phyloP scores from a whole-genome alignment of 1,140 invertebrate genomes.

The Saccostrea echinata region DNA sequence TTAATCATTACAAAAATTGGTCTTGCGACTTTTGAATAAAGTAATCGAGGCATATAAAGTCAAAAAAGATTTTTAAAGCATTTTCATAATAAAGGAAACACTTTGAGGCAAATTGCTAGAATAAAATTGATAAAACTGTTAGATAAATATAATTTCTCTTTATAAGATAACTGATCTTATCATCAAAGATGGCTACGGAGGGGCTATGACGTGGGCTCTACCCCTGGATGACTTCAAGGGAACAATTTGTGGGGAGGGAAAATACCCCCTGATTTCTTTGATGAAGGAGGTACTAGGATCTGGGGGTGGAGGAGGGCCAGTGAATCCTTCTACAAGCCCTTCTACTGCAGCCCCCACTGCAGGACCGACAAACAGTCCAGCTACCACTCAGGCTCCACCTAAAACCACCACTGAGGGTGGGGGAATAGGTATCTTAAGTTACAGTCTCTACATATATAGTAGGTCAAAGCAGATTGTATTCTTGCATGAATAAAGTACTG shows the following conservation, averaged over 20 bases:
- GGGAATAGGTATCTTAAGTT: not conserved
- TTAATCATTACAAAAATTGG: too few relatives aligned
- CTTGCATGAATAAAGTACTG: too few relatives aligned
- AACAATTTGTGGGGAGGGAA: conserved; percentile 87
- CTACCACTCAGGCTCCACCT: not conserved
- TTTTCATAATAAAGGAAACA: too few relatives aligned
- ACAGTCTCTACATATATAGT: too few relatives aligned
- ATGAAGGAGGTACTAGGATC: conserved; percentile 81
- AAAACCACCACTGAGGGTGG: not conserved
- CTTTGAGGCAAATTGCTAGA: too few relatives aligned
- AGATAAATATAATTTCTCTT: not conserved
- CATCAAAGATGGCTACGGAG: conserved; percentile 92
- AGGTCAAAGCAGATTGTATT: too few relatives aligned
- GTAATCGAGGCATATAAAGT: too few relatives aligned
- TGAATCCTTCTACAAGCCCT: conserved; percentile 13
- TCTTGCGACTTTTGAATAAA: too few relatives aligned
- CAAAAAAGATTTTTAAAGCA: too few relatives aligned
- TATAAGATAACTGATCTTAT: conserved; percentile 88
- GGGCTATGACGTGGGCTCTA: conserved; percentile 97
- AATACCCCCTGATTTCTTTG: conserved; percentile 92
- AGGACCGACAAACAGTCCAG: not conserved
- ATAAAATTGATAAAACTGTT: too few relatives aligned
- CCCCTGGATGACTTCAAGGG: conserved; percentile 97
- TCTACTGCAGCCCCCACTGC: not conserved
- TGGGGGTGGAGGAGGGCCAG: conserved; percentile 39